Percentiles rank a stretch among this genome's conserved stretches.
phyloP scores from a whole-genome alignment of 92 coral and sea anemone genomes.

The Epizoanthus illoricatus region DNA sequence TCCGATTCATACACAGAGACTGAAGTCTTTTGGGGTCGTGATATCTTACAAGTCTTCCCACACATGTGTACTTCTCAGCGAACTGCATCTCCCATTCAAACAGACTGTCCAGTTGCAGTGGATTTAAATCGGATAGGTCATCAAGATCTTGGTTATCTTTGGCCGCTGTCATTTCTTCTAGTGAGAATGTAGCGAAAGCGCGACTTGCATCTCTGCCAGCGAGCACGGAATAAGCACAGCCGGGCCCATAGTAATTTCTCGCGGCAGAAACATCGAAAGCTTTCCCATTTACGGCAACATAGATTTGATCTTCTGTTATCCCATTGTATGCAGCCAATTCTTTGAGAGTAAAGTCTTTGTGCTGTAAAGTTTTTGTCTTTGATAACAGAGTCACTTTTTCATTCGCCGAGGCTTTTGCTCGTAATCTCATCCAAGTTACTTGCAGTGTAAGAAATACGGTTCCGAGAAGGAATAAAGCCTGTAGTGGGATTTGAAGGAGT shows the following conservation, averaged over 20 bases:
- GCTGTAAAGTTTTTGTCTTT: conserved; percentile 1
- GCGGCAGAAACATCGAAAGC: conserved; percentile 86
- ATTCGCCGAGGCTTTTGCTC: conserved; percentile 39
- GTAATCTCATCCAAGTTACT: conserved; percentile 67
- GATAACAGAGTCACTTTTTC: background rate
- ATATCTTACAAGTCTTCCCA: conserved; percentile 79
- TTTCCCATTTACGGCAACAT: conserved; percentile 89
- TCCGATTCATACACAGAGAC: conserved; percentile 55
- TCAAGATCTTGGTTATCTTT: conserved; percentile 57
- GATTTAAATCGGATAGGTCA: conserved; percentile 81
- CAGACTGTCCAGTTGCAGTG: conserved; percentile 79
- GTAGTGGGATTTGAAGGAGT: conserved; percentile 66
- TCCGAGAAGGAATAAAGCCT: conserved; percentile 62
- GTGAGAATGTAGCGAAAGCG: conserved; percentile 86
- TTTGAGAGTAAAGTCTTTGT: conserved; percentile 58
- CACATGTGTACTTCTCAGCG: conserved; percentile 72
- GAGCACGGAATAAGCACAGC: conserved; percentile 68
- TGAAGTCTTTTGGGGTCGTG: conserved; percentile 79
- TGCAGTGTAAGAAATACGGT: conserved; percentile 69
- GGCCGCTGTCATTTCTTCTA: conserved; percentile 39
- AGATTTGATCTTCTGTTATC: conserved; percentile 53
- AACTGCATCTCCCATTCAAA: conserved; percentile 89
- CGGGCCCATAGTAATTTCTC: conserved; percentile 69
- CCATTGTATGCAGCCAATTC: conserved; percentile 71
- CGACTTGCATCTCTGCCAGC: conserved; percentile 99